These are phyloP conservation scores for Leptopterna dolabrata DNA, from an alignment of 2,888 invertebrate genomes.

Conservation along the genomic window DNA sequence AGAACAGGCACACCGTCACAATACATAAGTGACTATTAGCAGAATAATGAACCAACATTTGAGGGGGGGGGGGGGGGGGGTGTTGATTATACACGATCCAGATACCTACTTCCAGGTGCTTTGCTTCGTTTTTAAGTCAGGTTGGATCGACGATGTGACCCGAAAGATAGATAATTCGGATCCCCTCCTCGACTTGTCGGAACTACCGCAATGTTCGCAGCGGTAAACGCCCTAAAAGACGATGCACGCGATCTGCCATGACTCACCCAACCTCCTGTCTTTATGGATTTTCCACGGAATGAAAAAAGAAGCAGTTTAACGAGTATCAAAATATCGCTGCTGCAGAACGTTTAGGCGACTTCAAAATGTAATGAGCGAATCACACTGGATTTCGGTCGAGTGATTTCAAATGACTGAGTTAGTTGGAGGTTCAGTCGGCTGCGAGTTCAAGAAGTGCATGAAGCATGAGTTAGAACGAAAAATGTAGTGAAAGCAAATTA, in stretches of 20 bases:
- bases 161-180: background rate
- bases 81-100: no score
- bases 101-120: no score
- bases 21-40: no score
- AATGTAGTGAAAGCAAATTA: no score
- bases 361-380: background rate
- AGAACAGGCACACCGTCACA: no score
- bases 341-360: background rate
- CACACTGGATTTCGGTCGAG: background rate
- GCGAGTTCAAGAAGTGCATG: no score
- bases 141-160: background rate
- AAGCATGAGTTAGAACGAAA: no score
- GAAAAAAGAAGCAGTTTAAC: background rate
- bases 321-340: background rate
- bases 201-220: slow-evolving; percentile 46
- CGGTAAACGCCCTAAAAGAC: slow-evolving; percentile 34
- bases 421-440: background rate
- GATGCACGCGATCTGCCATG: slow-evolving; percentile 41
- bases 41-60: no score
- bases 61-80: no score
- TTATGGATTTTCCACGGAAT: slow-evolving; percentile 26
- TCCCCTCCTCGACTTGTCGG: slow-evolving; percentile 2
- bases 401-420: background rate
- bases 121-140: background rate
- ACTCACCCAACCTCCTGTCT: slow-evolving; percentile 13